phyloP scores from a whole-genome alignment of 2,797 vertebrate genomes.

The Graptemys geographica region DNA sequence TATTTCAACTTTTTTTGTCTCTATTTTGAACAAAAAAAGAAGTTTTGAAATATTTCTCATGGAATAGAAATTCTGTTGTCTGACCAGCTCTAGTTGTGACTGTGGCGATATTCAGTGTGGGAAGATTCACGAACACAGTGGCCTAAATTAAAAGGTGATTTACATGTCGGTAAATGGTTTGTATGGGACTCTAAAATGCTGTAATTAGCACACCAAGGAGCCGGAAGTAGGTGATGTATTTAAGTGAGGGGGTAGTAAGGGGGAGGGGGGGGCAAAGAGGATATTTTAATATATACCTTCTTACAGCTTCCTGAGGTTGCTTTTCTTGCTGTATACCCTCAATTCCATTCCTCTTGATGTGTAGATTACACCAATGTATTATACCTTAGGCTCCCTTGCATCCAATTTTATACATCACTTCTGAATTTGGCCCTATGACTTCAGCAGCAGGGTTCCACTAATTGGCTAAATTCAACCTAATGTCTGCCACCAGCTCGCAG shows the following conservation, averaged over 20 bases:
- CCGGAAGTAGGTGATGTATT: not conserved
- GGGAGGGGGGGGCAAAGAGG: rapidly evolving
- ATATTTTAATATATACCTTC: not conserved
- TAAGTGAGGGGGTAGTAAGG: not conserved
- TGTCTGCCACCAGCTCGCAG: not conserved
- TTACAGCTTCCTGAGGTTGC: not conserved
- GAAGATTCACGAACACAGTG: not conserved
- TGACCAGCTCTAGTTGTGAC: not conserved
- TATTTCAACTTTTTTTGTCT: not conserved
- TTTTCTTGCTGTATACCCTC: not conserved
- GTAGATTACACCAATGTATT: not conserved
- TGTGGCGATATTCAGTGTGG: not conserved
- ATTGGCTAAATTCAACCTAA: constrained; percentile 6
- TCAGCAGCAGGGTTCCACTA: not conserved
- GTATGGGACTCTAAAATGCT: not conserved
- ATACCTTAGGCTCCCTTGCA: not conserved
- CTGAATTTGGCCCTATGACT: not conserved
- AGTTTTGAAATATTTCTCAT: not conserved
- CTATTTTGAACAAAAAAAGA: not conserved
- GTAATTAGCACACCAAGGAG: not conserved
- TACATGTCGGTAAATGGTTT: not conserved
- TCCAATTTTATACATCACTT: not conserved
- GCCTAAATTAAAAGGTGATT: not conserved
- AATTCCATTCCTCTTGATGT: not conserved
- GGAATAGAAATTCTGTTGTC: not conserved